Percentiles rank a stretch among this genome's conserved stretches.
Conservation (phyloP, 2,888 invertebrate species). For the Norana najaformis region DNA sequence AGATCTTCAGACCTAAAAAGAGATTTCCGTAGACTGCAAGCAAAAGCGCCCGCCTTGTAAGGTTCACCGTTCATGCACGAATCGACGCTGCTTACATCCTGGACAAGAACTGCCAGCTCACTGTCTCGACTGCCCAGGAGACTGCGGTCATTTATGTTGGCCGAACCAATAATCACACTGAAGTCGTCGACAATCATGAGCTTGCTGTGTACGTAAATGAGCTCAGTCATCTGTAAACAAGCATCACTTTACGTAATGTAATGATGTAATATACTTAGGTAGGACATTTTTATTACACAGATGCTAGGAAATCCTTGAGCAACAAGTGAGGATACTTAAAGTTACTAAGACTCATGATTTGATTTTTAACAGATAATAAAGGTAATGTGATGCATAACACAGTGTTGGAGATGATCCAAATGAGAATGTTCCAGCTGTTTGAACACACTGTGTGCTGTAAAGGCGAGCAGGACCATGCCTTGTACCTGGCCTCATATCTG, state of each 20-base stretch:
- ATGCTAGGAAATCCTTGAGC: background rate
- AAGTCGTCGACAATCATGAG: constrained; percentile 91
- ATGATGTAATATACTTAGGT: background rate
- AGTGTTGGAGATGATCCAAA: background rate
- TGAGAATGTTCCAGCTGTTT: background rate
- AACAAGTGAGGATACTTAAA: background rate
- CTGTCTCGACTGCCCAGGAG: constrained; percentile 92
- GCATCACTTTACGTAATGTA: background rate
- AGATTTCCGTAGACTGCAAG: constrained; percentile 79
- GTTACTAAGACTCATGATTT: background rate
- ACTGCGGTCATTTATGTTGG: constrained; percentile 95
- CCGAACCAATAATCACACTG: constrained; percentile 90
- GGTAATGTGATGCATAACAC: background rate
- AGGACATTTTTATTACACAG: background rate
- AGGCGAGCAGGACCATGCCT: background rate
- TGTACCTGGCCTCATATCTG: background rate
- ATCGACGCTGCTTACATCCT: constrained; percentile 67
- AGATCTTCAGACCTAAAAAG: constrained; percentile 70
- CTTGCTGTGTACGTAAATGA: constrained; percentile 97
- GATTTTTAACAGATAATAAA: background rate
- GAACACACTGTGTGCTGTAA: background rate
- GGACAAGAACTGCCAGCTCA: constrained; percentile 81
- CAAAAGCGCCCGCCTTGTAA: constrained; percentile 83
- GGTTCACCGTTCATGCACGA: constrained; percentile 78
- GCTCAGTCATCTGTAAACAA: constrained; percentile 74